phyloP scores from a whole-genome alignment of 2,888 invertebrate genomes.

The Cremastinae sp. region DNA sequence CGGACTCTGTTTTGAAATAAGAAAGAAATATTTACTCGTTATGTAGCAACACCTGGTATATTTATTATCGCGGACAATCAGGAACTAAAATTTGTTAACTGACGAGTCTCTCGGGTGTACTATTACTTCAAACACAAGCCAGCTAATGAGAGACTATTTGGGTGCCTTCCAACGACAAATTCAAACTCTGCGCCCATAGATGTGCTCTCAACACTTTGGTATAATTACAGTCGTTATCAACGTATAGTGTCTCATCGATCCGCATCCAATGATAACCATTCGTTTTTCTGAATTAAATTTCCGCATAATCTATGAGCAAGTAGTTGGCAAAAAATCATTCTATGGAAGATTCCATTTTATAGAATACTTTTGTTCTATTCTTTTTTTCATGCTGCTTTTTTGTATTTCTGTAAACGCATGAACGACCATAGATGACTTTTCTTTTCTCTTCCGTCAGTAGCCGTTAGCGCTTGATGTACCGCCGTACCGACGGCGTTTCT shows the following conservation, averaged over 20 bases:
- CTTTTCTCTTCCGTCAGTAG: conserved; percentile 47
- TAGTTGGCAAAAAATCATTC: conserved; percentile 59
- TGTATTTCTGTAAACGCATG: conserved; percentile 37
- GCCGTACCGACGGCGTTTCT: conserved; percentile 53
- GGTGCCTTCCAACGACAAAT: no score
- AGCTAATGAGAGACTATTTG: conserved; percentile 7
- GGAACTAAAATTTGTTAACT: not conserved
- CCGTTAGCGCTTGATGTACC: conserved; percentile 64
- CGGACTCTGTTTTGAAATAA: conserved; percentile 13
- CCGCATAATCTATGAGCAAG: conserved; percentile 35
- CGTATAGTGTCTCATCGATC: no score
- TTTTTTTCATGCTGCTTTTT: conserved; percentile 51
- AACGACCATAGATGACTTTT: conserved; percentile 55
- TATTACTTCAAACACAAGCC: not conserved
- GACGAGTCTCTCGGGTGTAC: not conserved
- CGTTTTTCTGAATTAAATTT: conserved; percentile 30
- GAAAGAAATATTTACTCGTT: conserved; percentile 24
- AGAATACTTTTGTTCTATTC: conserved; percentile 30
- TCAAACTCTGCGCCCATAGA: no score
- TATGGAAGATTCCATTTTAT: conserved; percentile 62
- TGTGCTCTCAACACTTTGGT: no score
- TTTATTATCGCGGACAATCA: not conserved
- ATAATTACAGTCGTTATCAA: no score
- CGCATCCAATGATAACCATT: no score
- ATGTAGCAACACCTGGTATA: not conserved